These are phyloP conservation scores for Gallinago solitaria DNA, from an alignment of 2,797 vertebrate species.

Conservation along the genomic window DNA sequence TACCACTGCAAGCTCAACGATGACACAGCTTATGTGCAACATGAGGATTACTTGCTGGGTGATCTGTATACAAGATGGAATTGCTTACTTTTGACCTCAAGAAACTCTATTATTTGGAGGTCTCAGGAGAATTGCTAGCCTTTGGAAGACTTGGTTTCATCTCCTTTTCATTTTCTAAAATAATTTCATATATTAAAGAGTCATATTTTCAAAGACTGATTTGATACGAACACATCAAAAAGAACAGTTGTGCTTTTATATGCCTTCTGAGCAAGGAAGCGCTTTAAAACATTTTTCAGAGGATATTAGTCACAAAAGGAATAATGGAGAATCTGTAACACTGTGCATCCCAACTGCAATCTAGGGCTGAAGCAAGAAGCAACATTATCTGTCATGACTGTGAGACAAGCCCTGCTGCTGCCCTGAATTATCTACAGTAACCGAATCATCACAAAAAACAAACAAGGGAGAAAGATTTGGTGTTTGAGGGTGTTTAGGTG, in stretches of 20 bases:
- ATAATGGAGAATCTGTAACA: background rate
- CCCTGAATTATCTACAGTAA: background rate
- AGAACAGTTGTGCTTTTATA: background rate
- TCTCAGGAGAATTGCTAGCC: background rate
- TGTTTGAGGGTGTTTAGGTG: background rate
- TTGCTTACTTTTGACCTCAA: background rate
- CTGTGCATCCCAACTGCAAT: background rate
- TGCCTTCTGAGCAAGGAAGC: background rate
- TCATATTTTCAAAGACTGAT: background rate
- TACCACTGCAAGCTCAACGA: background rate
- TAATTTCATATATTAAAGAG: background rate
- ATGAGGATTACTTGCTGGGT: background rate
- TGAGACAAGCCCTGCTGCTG: background rate
- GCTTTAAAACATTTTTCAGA: background rate
- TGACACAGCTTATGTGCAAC: background rate
- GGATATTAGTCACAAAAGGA: background rate
- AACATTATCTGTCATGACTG: background rate
- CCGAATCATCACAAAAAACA: background rate
- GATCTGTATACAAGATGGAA: background rate
- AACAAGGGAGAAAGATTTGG: background rate
- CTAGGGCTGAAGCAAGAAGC: background rate
- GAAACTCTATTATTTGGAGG: background rate
- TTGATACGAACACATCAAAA: background rate
- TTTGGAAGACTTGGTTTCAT: background rate
- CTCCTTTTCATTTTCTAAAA: background rate